These are phyloP conservation scores for Hesperophylax magnus DNA, from an alignment of 1,140 invertebrate genomes.

Conservation along the genomic window DNA sequence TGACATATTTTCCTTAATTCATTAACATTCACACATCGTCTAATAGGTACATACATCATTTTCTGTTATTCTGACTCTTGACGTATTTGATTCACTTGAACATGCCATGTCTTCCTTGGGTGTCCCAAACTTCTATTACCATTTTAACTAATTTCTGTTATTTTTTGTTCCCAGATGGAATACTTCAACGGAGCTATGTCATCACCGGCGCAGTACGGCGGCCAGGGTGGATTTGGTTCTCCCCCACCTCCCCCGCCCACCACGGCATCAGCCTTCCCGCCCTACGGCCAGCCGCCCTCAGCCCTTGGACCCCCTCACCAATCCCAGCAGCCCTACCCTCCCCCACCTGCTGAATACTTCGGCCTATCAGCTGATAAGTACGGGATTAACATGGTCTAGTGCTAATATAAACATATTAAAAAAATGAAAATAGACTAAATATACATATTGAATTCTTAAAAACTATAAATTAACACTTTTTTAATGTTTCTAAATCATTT, in stretches of 20 bases:
- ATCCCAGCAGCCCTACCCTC: conserved; percentile 60
- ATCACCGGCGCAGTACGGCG: conserved; percentile 61
- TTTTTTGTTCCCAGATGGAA: conserved; percentile 71
- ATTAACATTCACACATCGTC: too few relatives aligned
- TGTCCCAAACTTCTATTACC: too few relatives aligned
- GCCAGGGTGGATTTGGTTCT: conserved; percentile 62
- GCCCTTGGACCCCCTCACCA: background rate
- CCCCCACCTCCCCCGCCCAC: conserved; percentile 62
- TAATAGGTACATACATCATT: too few relatives aligned
- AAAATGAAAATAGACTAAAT: conserved; percentile 10
- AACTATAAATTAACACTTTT: background rate
- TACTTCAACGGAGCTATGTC: conserved; percentile 73
- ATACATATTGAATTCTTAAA: background rate
- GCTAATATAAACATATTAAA: background rate
- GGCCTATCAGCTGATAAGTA: conserved; percentile 67
- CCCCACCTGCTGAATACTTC: conserved; percentile 37
- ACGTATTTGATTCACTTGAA: too few relatives aligned
- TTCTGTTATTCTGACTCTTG: too few relatives aligned
- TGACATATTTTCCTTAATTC: too few relatives aligned
- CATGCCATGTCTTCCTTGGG: too few relatives aligned
- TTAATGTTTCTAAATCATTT: background rate
- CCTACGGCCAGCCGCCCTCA: conserved; percentile 62
- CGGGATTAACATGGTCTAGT: conserved; percentile 71
- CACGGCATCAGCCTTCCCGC: conserved; percentile 59
- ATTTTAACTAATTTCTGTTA: background rate